Conservation (phyloP, 1,140 invertebrate species). For the Colletes gigas region DNA sequence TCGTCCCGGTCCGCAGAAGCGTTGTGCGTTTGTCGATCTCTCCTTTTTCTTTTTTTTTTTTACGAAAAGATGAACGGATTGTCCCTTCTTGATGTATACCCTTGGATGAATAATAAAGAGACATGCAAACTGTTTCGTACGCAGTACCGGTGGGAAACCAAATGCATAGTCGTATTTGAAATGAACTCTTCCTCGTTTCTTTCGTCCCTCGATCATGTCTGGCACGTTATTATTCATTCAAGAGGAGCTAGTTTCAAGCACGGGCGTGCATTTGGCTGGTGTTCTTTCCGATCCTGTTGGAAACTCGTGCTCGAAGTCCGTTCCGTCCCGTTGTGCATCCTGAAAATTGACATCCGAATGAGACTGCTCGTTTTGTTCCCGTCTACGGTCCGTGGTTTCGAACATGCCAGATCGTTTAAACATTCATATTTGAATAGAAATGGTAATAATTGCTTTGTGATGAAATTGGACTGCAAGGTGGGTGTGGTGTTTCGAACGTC, state of each 20-base stretch:
- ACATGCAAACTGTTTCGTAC: constrained; percentile 64
- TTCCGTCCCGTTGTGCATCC: neutral
- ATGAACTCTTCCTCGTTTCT: constrained; percentile 46
- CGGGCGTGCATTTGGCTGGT: constrained; percentile 75
- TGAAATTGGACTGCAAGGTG: no score
- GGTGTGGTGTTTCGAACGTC: no score
- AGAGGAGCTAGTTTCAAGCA: constrained; percentile 70
- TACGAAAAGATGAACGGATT: constrained; percentile 40
- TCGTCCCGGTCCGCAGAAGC: neutral
- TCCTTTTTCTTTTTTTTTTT: constrained; percentile 12
- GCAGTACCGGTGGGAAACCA: constrained; percentile 58
- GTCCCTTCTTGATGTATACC: constrained; percentile 62
- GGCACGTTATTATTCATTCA: constrained; percentile 79
- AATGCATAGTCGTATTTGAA: constrained; percentile 79
- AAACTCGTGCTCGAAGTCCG: neutral
- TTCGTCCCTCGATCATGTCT: constrained; percentile 50
- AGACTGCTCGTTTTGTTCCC: no score
- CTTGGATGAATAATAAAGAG: constrained; percentile 81
- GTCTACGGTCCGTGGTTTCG: no score
- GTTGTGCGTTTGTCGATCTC: neutral
- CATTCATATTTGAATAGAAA: no score
- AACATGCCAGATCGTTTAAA: no score
- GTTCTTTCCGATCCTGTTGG: constrained; percentile 63
- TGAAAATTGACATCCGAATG: neutral
- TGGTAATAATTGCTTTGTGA: no score